Conservation (phyloP, 2,888 invertebrate genomes). For the Cetonia aurata region DNA sequence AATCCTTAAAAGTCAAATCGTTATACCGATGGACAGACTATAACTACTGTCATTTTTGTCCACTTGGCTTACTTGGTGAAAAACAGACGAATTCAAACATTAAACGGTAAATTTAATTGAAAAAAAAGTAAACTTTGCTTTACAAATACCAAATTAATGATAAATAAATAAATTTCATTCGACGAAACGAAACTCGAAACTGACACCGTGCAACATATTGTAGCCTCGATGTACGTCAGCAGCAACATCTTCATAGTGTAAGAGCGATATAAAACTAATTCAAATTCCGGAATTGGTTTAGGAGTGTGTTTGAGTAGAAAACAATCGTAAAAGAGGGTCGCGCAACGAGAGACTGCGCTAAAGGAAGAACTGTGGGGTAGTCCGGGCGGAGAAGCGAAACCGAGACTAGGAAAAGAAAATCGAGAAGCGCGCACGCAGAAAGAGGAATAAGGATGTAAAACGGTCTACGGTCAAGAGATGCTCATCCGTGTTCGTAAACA, state of each 20-base stretch:
- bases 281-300: conserved; percentile 49
- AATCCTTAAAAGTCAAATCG: too few species aligned
- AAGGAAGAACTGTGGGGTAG: conserved; percentile 8
- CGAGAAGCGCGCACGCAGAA: conserved; percentile 21
- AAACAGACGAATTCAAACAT: too few species aligned
- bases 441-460: conserved; percentile 43
- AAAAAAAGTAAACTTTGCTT: too few species aligned
- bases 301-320: conserved; percentile 53
- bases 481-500: conserved; percentile 58
- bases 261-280: conserved; percentile 48
- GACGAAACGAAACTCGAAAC: too few species aligned
- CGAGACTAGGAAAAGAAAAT: not conserved
- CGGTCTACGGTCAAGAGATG: conserved; percentile 57
- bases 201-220: too few species aligned
- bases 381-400: conserved; percentile 1
- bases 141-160: too few species aligned
- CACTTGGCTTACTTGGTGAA: too few species aligned
- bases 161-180: too few species aligned
- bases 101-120: too few species aligned
- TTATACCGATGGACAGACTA: too few species aligned
- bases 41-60: too few species aligned
- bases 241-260: conserved; percentile 46
- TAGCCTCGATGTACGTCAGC: too few species aligned
- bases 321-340: conserved; percentile 52
- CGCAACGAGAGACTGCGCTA: conserved; percentile 4